Evolutionary conservation across 2,888 invertebrate species (phyloP).

Genomic region (Schizaphis graminum): DNA sequence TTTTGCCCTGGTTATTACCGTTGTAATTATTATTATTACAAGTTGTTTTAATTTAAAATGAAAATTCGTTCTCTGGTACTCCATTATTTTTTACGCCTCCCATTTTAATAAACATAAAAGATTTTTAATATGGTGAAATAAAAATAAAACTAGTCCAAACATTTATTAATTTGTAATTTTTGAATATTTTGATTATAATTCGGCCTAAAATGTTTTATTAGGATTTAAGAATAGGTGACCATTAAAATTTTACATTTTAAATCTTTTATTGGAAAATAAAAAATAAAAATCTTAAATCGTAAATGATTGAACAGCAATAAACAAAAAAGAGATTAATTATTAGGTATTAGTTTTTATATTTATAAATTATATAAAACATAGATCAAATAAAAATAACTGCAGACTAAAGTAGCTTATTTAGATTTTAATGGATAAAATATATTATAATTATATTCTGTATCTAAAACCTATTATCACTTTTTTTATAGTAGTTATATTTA

Average conservation of each 20-base stretch:
- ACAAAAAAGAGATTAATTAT: not conserved
- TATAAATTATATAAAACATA: not conserved
- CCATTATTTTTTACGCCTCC: slow-evolving; percentile 58
- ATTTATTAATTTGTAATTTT: not conserved
- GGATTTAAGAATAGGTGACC: not conserved
- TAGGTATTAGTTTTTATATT: not conserved
- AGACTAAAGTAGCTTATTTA: not conserved
- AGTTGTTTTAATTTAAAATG: slow-evolving; percentile 65
- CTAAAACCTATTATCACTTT: not conserved
- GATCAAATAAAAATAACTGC: too few species aligned
- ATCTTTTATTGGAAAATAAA: not conserved
- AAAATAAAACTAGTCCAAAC: slow-evolving; percentile 16
- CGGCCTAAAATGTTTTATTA: slow-evolving; percentile 1
- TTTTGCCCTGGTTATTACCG: slow-evolving; percentile 65
- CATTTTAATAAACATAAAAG: slow-evolving; percentile 51
- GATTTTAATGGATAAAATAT: not conserved
- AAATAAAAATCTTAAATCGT: not conserved
- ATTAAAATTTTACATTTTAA: not conserved
- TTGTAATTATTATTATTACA: slow-evolving; percentile 65
- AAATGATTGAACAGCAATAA: not conserved
- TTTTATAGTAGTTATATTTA: not conserved
- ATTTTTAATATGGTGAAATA: slow-evolving; percentile 48
- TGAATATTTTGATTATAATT: not conserved
- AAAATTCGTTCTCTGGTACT: slow-evolving; percentile 57
- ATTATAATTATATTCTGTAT: not conserved